Conservation (phyloP, 2,797 vertebrate genomes). For the Tachyglossus aculeatus region DNA sequence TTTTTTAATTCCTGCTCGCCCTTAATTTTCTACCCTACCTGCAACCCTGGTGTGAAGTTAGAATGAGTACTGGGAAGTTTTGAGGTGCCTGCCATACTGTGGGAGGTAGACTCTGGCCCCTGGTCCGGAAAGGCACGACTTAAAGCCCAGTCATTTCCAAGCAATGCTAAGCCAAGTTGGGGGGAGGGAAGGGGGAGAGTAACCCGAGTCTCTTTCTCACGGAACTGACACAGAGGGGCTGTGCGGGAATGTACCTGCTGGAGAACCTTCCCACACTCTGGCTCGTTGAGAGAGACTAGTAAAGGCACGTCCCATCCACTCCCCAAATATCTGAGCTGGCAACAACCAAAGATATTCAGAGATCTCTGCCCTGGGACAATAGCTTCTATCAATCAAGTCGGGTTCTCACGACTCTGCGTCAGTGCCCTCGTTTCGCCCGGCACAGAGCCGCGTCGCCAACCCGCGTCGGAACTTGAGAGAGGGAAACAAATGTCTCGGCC, state of each 20-base stretch:
- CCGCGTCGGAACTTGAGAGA: conserved; percentile 11
- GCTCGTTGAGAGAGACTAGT: conserved; percentile 34
- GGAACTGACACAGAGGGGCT: conserved; percentile 2
- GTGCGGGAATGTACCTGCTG: conserved; percentile 31
- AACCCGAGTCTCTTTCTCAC: conserved; percentile 1
- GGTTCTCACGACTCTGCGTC: not conserved
- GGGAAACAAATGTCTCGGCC: not conserved
- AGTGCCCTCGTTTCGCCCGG: not conserved
- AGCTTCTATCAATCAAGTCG: conserved; percentile 11
- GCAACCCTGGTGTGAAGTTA: no score
- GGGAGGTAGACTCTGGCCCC: no score
- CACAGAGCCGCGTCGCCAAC: not conserved
- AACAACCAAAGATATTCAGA: conserved; percentile 31
- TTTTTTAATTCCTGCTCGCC: no score
- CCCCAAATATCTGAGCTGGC: conserved; percentile 55
- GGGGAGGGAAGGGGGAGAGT: conserved; percentile 41
- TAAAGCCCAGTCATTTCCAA: not conserved
- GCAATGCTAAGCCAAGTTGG: no score
- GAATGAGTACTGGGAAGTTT: no score
- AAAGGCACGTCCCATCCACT: conserved; percentile 51
- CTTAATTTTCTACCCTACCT: no score
- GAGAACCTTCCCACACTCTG: conserved; percentile 56
- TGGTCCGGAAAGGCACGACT: no score
- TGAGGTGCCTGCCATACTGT: no score
- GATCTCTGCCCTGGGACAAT: conserved; percentile 37